Evolutionary conservation across 2,113 vertebrate species (phyloP).

Genomic region (Eurystomus gularis): DNA sequence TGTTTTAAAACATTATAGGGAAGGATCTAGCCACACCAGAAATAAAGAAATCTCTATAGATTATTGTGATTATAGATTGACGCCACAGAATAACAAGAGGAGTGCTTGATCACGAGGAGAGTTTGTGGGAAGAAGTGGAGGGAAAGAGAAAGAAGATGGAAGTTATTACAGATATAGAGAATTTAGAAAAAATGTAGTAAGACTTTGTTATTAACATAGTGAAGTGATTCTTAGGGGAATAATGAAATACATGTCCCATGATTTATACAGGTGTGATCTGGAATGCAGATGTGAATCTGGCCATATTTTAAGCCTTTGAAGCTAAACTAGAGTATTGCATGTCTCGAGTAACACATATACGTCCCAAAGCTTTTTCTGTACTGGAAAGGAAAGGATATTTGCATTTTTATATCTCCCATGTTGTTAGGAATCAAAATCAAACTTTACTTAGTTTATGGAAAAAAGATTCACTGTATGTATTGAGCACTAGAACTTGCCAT

Average conservation of each 20-base stretch:
- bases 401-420: not conserved
- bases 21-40: not conserved
- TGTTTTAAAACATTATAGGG: not conserved
- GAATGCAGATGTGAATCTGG: not conserved
- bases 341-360: not conserved
- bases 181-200: not conserved
- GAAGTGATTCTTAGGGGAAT: not conserved
- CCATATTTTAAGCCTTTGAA: not conserved
- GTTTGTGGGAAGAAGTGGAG: not conserved
- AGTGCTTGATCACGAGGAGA: not conserved
- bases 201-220: not conserved
- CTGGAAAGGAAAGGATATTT: not conserved
- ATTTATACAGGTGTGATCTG: not conserved
- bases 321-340: not conserved
- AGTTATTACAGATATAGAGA: not conserved
- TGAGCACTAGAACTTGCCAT: not conserved
- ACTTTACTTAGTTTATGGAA: not conserved
- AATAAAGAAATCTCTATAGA: not conserved
- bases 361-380: not conserved
- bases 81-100: not conserved
- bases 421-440: not conserved
- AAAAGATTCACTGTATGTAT: not conserved
- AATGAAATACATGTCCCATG: not conserved
- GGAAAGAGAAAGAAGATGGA: not conserved
- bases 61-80: not conserved